These are phyloP conservation scores for Eulithis testata DNA, from an alignment of 2,888 invertebrate genomes.

Conservation along the genomic window DNA sequence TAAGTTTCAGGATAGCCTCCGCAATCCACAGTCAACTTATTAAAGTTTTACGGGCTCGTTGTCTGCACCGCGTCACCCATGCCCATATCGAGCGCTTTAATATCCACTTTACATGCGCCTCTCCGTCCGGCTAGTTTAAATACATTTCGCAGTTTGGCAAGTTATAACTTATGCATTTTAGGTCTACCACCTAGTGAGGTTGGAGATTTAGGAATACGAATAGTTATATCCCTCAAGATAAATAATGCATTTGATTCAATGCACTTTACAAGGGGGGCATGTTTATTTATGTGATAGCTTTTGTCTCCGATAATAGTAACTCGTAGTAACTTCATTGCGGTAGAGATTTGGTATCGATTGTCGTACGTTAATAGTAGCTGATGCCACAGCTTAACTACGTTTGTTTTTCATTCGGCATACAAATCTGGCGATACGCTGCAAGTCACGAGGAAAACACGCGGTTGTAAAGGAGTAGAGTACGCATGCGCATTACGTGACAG, in stretches of 20 bases:
- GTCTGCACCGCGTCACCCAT: slow-evolving; percentile 51
- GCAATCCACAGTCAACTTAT: slow-evolving; percentile 52
- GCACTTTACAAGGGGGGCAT: background rate
- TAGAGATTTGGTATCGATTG: slow-evolving; percentile 15
- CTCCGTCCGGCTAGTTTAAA: slow-evolving; percentile 45
- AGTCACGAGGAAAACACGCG: slow-evolving; percentile 77
- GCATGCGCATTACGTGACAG: slow-evolving; percentile 65
- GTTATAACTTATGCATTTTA: slow-evolving; percentile 14
- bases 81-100: slow-evolving; percentile 59
- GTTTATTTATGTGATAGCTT: background rate
- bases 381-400: slow-evolving; percentile 20
- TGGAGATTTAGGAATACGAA: too few relatives aligned
- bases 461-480: slow-evolving; percentile 67
- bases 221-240: background rate
- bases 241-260: background rate
- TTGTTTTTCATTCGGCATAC: slow-evolving; percentile 33
- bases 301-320: background rate
- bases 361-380: slow-evolving; percentile 22
- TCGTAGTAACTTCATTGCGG: slow-evolving; percentile 8
- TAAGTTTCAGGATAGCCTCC: slow-evolving; percentile 22
- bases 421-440: slow-evolving; percentile 42
- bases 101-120: slow-evolving; percentile 56
- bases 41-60: slow-evolving; percentile 66
- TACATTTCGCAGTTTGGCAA: slow-evolving; percentile 42
- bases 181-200: background rate